Evolutionary conservation across 2,888 invertebrate species (phyloP).

Genomic region (Oscheius sp.): DNA sequence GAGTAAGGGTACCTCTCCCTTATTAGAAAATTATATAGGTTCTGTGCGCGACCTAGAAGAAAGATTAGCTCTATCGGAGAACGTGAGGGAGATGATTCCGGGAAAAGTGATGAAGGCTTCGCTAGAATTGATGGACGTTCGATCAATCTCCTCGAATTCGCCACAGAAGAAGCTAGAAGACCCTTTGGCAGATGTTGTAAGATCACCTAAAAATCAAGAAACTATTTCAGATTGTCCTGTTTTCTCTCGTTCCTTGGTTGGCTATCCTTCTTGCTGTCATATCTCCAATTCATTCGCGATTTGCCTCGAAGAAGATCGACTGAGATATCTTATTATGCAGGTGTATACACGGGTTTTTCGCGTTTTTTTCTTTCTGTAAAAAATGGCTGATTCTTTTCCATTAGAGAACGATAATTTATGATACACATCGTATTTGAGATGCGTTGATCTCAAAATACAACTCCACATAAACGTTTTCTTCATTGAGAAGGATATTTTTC

Average conservation of each 20-base stretch:
- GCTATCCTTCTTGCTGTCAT: conserved; percentile 39
- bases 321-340: not conserved
- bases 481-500: no score
- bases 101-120: not conserved
- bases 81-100: not conserved
- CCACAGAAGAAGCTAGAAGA: not conserved
- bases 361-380: not conserved
- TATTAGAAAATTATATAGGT: not conserved
- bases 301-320: conserved; percentile 23
- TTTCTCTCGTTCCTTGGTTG: conserved; percentile 48
- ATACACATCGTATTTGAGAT: no score
- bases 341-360: not conserved
- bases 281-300: conserved; percentile 40
- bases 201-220: not conserved
- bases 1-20: not conserved
- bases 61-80: conserved; percentile 1
- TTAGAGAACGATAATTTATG: no score
- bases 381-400: no score
- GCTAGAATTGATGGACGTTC: conserved; percentile 12
- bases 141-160: not conserved
- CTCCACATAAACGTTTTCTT: no score
- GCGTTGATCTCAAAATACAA: no score
- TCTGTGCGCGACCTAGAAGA: conserved; percentile 7
- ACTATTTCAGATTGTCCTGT: conserved; percentile 40
- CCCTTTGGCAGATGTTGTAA: not conserved